These are phyloP conservation scores for Porites australiensis DNA, from an alignment of 64 coral and sea anemone genomes.

Conservation along the genomic window DNA sequence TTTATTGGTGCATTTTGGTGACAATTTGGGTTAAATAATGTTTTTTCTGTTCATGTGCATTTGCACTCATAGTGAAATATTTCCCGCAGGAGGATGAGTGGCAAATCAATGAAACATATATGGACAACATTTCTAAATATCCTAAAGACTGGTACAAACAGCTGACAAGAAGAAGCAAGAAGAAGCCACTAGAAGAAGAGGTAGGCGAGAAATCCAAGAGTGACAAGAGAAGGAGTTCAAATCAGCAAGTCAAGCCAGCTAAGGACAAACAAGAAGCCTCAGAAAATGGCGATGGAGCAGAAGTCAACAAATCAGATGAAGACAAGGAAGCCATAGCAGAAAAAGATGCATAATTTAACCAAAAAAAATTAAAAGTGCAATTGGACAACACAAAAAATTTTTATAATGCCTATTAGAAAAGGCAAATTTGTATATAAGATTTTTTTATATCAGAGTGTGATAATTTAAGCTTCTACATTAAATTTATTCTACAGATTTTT, in stretches of 20 bases:
- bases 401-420: neutral
- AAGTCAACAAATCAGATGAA: slow-evolving; percentile 24
- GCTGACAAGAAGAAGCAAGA: slow-evolving; percentile 49
- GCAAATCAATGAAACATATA: slow-evolving; percentile 94
- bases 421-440: slow-evolving; percentile 56
- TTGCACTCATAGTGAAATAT: neutral
- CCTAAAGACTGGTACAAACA: slow-evolving; percentile 95
- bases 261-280: slow-evolving; percentile 28
- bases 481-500: neutral
- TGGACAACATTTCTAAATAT: slow-evolving; percentile 98
- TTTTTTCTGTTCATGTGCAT: too few species aligned
- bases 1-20: neutral
- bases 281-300: slow-evolving; percentile 24
- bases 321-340: slow-evolving; percentile 69
- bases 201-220: neutral
- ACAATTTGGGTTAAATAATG: neutral
- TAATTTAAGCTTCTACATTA: neutral
- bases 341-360: slow-evolving; percentile 16
- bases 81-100: slow-evolving; percentile 94
- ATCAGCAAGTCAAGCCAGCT: neutral
- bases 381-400: slow-evolving; percentile 19
- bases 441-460: slow-evolving; percentile 50
- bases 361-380: slow-evolving; percentile 39
- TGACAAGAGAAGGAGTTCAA: slow-evolving; percentile 20
- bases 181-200: slow-evolving; percentile 27